Evolutionary conservation across 2,113 vertebrate genomes (phyloP), one percentile per base, ranked within the genome.

Genomic region (Psittacula cyanocephala): DNA sequence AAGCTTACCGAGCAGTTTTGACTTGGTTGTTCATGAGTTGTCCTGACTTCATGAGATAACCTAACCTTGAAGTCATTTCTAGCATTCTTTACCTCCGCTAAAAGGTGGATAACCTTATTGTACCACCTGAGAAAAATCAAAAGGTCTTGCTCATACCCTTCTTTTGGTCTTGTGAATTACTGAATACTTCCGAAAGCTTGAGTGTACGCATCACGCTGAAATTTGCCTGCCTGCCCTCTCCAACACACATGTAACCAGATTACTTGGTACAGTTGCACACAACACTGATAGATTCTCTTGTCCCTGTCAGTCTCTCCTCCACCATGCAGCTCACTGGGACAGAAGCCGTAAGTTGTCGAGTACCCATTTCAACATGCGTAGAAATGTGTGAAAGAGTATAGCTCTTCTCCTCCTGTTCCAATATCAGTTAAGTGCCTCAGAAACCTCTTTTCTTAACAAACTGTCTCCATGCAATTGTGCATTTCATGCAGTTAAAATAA

Each of bases 291-390:
- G 74, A 63, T 64, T 22, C 35, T 75, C 29, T 31, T 47, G 29
- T 31, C 33, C 13, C 2, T 3, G 1, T 59, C 35, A 37, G 44
- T 57, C 23, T 88, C 31, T 64, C 13, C 10, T 59, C 41, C n/a
- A 37, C 53, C 33, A 25, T 2, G 10, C 11, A 41, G 52, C 43
- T 86, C 20, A 2, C 28, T 80, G 8, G 2, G 55, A 41, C 15
- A 57, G 64, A 79, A 92, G 23, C 20, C 18, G 13, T 25, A 80
- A 72, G 17, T 14, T 86, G 53, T 43, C 24, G 49, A 41, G 41
- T 20, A 44, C 22, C 20, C 1, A 0, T 47, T 86, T 90, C 63
- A 62, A 65, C 3, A 3, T 0, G 2, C 18, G 65, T 62, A 22
- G 37, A 74, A 68, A 76, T 3, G 31, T 1, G 1, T n/a, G 24